These are phyloP conservation scores for Neopipo cinnamomea DNA, from an alignment of 2,113 vertebrate genomes.

Conservation along the genomic window DNA sequence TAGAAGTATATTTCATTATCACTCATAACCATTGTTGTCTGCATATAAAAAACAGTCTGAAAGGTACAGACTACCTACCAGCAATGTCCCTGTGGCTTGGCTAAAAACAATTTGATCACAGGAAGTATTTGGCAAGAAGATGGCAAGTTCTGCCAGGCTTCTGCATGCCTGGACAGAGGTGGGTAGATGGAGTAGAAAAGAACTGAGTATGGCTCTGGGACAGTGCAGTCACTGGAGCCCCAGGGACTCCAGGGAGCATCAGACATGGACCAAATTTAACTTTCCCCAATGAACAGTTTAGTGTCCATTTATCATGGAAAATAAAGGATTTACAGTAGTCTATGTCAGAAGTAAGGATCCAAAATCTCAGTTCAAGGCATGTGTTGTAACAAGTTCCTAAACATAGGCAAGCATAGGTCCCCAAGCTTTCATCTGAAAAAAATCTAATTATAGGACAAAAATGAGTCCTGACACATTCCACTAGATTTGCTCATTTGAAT, in stretches of 20 bases:
- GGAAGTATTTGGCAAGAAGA: not conserved
- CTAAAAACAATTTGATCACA: not conserved
- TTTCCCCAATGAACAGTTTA: not conserved
- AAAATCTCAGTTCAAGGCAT: not conserved
- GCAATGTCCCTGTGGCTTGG: not conserved
- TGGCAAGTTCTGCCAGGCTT: not conserved
- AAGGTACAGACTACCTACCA: not conserved
- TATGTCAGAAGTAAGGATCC: not conserved
- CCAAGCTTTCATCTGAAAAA: not conserved
- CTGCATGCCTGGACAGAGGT: not conserved
- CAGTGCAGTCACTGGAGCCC: not conserved
- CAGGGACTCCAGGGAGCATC: not conserved
- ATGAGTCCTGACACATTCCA: not conserved
- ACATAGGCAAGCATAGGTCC: not conserved
- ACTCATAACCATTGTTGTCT: not conserved
- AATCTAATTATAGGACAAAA: not conserved
- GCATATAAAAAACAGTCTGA: not conserved
- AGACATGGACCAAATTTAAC: not conserved
- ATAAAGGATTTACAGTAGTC: not conserved
- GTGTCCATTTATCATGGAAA: not conserved
- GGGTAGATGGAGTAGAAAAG: not conserved
- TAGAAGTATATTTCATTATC: not conserved
- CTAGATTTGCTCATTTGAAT: not conserved
- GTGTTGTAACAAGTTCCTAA: not conserved
- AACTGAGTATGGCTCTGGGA: not conserved